phyloP scores from a whole-genome alignment of 2,113 vertebrate species.

The Okapia johnstoni region DNA sequence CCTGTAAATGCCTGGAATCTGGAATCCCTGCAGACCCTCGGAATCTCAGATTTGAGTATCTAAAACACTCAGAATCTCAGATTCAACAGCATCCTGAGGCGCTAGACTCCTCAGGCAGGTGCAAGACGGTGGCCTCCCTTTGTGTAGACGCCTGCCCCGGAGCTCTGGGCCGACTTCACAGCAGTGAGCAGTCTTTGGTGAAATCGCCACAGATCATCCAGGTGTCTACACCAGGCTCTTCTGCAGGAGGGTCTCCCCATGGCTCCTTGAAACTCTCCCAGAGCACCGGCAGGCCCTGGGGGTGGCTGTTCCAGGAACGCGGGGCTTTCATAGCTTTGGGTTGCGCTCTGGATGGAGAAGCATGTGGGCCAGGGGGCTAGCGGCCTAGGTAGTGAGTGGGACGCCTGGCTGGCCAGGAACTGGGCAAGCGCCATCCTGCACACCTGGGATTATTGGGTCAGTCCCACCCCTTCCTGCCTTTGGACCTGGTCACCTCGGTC shows the following conservation, averaged over 20 bases:
- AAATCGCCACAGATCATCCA: accelerated
- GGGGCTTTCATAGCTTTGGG: neutral
- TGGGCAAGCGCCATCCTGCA: neutral
- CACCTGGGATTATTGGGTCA: neutral
- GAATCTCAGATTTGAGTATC: neutral
- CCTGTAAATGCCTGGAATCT: neutral
- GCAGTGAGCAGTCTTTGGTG: neutral
- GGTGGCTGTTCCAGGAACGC: neutral
- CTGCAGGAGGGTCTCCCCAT: neutral
- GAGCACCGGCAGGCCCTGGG: no score
- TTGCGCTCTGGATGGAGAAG: neutral
- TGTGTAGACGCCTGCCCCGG: accelerated
- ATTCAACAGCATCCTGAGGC: accelerated
- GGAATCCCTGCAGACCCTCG: neutral
- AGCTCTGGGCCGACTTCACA: neutral
- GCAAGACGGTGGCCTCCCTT: neutral
- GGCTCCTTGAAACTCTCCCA: neutral
- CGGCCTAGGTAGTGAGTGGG: neutral
- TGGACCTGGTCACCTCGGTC: neutral
- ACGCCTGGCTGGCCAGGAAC: accelerated
- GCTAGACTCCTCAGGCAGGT: accelerated
- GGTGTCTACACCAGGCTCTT: neutral
- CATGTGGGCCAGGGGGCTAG: neutral
- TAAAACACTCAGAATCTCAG: neutral
- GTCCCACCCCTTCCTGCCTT: no score